These are phyloP conservation scores for Pardalotus punctatus DNA, from an alignment of 2,113 vertebrate species.

Conservation along the genomic window DNA sequence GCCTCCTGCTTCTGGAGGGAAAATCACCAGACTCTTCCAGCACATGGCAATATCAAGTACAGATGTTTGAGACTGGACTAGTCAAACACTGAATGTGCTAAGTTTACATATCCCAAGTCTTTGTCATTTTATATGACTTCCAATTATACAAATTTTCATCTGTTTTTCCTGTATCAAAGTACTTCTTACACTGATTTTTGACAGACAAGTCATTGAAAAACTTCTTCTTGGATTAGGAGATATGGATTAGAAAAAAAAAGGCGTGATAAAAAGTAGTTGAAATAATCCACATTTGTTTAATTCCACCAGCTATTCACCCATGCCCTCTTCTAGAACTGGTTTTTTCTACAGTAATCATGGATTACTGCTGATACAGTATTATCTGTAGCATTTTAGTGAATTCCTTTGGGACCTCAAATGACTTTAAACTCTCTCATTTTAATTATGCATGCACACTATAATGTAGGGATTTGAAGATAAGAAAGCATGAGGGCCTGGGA, in stretches of 20 bases:
- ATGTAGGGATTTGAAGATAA: background rate
- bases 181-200: background rate
- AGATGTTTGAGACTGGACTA: background rate
- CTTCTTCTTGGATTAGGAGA: background rate
- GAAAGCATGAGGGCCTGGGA: background rate
- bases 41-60: background rate
- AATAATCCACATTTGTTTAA: conserved; percentile 1
- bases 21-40: background rate
- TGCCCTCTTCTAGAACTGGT: background rate
- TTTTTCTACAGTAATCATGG: conserved; percentile 2
- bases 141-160: background rate
- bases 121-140: background rate
- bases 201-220: background rate
- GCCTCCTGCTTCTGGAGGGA: background rate
- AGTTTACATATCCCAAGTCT: background rate
- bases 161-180: background rate
- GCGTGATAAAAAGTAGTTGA: background rate
- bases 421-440: background rate
- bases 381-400: conserved; percentile 6
- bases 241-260: background rate
- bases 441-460: background rate
- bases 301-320: background rate
- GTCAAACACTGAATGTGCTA: background rate
- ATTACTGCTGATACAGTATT: conserved; percentile 26
- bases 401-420: background rate